Conservation (phyloP, 2,888 invertebrate genomes). For the Autographa pulchrina region DNA sequence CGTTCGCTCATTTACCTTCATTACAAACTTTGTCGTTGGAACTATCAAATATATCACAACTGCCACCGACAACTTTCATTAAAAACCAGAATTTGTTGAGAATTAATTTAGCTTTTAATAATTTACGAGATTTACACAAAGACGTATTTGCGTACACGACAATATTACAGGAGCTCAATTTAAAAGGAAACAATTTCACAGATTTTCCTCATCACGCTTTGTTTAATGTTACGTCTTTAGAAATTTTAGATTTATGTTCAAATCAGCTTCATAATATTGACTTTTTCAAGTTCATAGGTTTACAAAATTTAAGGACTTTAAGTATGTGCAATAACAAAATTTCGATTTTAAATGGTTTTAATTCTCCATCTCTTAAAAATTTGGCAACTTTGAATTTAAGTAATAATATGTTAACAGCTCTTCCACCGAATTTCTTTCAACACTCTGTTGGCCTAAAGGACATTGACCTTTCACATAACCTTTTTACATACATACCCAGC, state of each 20-base stretch:
- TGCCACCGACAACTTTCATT: conserved; percentile 92
- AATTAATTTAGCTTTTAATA: conserved; percentile 93
- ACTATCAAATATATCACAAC: conserved; percentile 91
- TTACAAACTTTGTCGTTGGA: conserved; percentile 93
- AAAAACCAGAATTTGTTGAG: conserved; percentile 94
- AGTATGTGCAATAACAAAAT: conserved; percentile 94
- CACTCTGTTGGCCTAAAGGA: conserved; percentile 92
- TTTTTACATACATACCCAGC: conserved; percentile 94
- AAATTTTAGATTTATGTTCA: conserved; percentile 91
- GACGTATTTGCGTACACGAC: conserved; percentile 93
- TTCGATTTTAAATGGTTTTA: conserved; percentile 93
- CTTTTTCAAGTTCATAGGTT: conserved; percentile 93
- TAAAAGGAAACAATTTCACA: conserved; percentile 92
- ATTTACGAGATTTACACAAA: conserved; percentile 91
- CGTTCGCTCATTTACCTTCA: conserved; percentile 94
- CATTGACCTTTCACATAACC: conserved; percentile 94
- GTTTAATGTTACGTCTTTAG: conserved; percentile 93
- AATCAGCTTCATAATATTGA: conserved; percentile 93
- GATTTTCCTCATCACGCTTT: conserved; percentile 95
- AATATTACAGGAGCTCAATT: conserved; percentile 93
- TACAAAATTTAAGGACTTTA: conserved; percentile 93
- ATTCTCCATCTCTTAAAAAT: conserved; percentile 93
- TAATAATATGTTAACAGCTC: conserved; percentile 92
- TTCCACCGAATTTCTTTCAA: conserved; percentile 95
- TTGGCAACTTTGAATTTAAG: conserved; percentile 93